Conservation (phyloP, 2,113 vertebrate genomes). For the Tichodroma muraria region DNA sequence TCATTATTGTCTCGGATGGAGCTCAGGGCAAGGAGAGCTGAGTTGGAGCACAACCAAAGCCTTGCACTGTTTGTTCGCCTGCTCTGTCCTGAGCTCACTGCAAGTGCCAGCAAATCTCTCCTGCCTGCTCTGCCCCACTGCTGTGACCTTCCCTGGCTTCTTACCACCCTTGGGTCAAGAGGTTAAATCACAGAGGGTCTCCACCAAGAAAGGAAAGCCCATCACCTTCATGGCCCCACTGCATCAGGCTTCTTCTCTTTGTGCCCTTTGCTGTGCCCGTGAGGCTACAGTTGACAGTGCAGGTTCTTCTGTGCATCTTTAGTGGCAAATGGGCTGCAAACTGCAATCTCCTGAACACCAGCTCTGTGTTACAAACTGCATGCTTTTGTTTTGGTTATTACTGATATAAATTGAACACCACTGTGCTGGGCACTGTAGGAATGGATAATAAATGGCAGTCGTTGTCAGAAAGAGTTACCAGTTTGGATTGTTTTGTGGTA, state of each 20-base stretch:
- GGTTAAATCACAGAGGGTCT: background rate
- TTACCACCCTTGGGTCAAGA: background rate
- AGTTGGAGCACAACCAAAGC: background rate
- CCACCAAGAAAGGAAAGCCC: background rate
- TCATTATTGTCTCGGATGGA: background rate
- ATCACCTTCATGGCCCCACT: accelerated
- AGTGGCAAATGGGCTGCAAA: background rate
- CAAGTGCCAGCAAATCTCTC: background rate
- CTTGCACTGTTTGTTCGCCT: background rate
- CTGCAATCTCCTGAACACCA: background rate
- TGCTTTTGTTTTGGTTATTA: background rate
- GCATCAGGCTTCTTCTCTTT: background rate
- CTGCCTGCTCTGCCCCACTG: background rate
- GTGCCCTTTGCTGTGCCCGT: background rate
- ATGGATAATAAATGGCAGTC: constrained; percentile 1
- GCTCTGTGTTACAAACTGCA: background rate
- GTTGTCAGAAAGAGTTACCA: constrained; percentile 3
- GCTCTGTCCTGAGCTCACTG: background rate
- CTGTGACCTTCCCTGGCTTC: background rate
- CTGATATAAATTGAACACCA: background rate
- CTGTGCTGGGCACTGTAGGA: background rate
- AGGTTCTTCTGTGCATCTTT: background rate
- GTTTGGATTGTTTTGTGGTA: background rate
- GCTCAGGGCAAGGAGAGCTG: background rate
- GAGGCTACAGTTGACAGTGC: background rate